Base-by-base conservation (phyloP, 2,888 invertebrate genomes). In the Mesodorylaimus sp. region DNA sequence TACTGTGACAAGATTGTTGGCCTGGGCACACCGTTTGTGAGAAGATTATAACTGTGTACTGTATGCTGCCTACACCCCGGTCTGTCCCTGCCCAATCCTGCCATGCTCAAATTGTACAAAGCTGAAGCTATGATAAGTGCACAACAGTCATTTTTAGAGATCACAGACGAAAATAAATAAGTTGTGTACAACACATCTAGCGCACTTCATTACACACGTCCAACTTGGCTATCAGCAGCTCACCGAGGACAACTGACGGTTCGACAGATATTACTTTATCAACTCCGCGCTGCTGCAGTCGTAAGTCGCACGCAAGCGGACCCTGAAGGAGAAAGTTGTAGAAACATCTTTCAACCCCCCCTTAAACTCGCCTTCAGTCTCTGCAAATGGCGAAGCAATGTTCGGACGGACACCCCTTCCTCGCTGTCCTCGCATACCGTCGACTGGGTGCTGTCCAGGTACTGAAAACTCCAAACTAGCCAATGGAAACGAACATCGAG, bases 391-490 rank as follows among this genome's bases (percentile, higher is more conserved):
- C 59, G 60, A 1, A 63, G 52, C 46, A 63, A 50, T 21, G 55
- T 52, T 39, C 59, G 57, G 45, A 63, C 44, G 1, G 62, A 61
- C 13, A 58, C 53, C 1, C 63, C 64, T 52, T 64, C 63, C 36
- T 60, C 60, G 16, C 59, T 59, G 47, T 63, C 63, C 23, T 50
- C 48, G 37, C 58, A 57, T 7, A 32, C 32, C 7, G 32, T 32
- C 32, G 32, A 16, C 32, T 32, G 7, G 2, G 58, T 52, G 39
- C 55, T 51, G 26, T 60, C 57, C 41, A 62, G 45, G 29, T 57
- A 58, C 53, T 56, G 28, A 49, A 52, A 28, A 24, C 27, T n/a
- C 1, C 23, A 5, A 24, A 26, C 7, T 10, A 44, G 3, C 13
- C 24, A 44, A 44, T 13, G 47, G 32, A 23, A 27, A 21, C 16